phyloP scores from a whole-genome alignment of 92 coral and sea anemone genomes.

The Palythoa grandiflora region DNA sequence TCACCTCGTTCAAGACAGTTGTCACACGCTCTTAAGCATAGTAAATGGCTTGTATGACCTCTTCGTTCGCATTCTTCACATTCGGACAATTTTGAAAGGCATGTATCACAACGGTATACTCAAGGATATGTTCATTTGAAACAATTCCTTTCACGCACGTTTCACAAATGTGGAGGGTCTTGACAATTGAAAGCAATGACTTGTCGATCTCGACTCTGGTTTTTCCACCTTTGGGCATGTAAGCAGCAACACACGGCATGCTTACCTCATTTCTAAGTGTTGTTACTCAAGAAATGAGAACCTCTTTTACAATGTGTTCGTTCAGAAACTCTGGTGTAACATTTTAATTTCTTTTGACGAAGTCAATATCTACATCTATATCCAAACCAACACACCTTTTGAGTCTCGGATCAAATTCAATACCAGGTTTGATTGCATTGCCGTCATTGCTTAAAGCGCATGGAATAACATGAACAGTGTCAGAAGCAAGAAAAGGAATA shows the following conservation, averaged over 20 bases:
- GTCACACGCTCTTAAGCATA: constrained; percentile 49
- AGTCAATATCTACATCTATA: constrained; percentile 13
- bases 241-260: constrained; percentile 57
- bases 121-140: constrained; percentile 28
- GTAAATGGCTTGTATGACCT: constrained; percentile 56
- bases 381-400: constrained; percentile 37
- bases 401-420: constrained; percentile 47
- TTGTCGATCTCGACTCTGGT: constrained; percentile 4
- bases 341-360: neutral
- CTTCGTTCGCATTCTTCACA: constrained; percentile 56
- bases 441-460: constrained; percentile 43
- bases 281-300: constrained; percentile 24
- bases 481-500: constrained; percentile 29
- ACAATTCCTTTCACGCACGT: neutral
- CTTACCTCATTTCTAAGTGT: constrained; percentile 17
- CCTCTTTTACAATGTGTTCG: constrained; percentile 28
- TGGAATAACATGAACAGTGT: constrained; percentile 38
- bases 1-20: constrained; percentile 58
- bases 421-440: constrained; percentile 45
- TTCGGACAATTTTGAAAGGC: neutral
- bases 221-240: constrained; percentile 44
- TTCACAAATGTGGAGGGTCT: constrained; percentile 36
- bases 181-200: constrained; percentile 4
- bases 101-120: constrained; percentile 27
- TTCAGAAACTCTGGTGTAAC: constrained; percentile 13